Evolutionary conservation across 2,888 invertebrate species (phyloP), one percentile per base, ranked within the genome.

Genomic region (Acrobasis repandana): DNA sequence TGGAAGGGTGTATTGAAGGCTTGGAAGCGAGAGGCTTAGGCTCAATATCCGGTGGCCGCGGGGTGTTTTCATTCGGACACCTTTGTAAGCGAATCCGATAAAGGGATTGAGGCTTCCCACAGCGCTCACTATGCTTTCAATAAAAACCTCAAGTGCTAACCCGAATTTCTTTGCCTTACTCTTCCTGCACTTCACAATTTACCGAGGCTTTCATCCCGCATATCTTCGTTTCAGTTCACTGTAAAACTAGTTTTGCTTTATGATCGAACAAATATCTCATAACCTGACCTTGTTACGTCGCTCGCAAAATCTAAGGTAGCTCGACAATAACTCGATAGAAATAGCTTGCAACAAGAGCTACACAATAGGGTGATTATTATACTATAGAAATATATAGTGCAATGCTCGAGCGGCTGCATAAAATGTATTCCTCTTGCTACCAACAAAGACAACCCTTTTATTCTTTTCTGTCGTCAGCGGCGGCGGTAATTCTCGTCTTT

Each of bases 401-500:
- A 68, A 63, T 68, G 79, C 73, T 70, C 74, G 73, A 76, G 78
- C 75, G 75, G 76, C 79, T 81, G 84, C 83, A 85, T 79, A 81
- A 86, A 88, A 86, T 87, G 81, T 86, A 85, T 85, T 82, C 80
- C 80, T 82, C 80, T 72, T 68, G 78, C 79, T 71, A 79, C 79
- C 79, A 84, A 85, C 85, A 85, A 85, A 84, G 83, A 86, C 83
- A 83, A 83, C 77, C 82, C 79, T 82, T 85, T 85, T 85, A 85
- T 88, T 86, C 82, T 82, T 85, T 87, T 85, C 82, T 81, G 84
- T 85, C 83, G 81, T 83, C 84, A 80, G 78, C 74, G 76, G 74
- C 77, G 76, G 77, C 76, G 77, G 81, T 86, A 88, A 87, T 87
- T 88, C 86, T 83, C 82, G 80, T 86, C 86, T 85, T 82, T 86